A percentile compares a stretch with the other conserved stretches of the same genome.
Evolutionary conservation across 2,888 invertebrate genomes (phyloP).

Genomic region (Helicoverpa assulta): DNA sequence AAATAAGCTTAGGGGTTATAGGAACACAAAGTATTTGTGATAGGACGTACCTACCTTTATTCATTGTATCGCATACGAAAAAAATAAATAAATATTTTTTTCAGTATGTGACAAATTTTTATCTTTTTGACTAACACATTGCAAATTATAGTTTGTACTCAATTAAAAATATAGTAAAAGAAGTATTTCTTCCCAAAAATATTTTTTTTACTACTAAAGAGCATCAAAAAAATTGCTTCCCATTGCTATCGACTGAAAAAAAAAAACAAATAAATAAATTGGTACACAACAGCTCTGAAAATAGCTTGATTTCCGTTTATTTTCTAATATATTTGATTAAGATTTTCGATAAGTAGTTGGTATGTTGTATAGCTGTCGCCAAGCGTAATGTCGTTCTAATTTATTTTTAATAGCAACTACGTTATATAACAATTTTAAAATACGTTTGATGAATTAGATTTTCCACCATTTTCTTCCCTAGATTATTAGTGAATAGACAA

Average conservation of each 20-base stretch:
- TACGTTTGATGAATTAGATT: neutral
- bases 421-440: neutral
- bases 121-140: no score
- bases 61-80: no score
- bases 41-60: neutral
- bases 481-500: neutral
- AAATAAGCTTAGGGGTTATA: neutral
- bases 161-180: no score
- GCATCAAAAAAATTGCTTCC: no score
- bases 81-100: no score
- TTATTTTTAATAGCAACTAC: constrained; percentile 15
- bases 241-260: no score
- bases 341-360: neutral
- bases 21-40: neutral
- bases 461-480: neutral
- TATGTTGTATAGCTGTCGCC: neutral
- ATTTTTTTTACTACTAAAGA: no score
- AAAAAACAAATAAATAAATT: no score
- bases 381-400: constrained; percentile 27
- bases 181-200: no score
- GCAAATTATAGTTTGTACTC: no score
- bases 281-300: neutral
- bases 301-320: neutral
- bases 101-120: no score
- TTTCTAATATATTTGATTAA: neutral